Evolutionary conservation across 2,113 vertebrate species (phyloP).

Genomic region (Orientallactaga bullata): DNA sequence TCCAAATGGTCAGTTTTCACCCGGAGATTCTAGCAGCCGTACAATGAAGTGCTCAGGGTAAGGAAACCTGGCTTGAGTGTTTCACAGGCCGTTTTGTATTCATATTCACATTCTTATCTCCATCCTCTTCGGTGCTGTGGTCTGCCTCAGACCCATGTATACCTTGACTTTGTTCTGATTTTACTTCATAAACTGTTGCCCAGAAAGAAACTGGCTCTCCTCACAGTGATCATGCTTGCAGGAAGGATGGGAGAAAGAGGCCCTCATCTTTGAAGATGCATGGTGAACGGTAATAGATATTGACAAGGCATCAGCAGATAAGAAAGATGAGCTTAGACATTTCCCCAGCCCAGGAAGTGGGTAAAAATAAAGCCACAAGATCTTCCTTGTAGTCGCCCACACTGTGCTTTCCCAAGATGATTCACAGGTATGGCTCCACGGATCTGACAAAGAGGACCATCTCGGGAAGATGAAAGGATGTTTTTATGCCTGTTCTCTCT

Average conservation of each 20-base stretch:
- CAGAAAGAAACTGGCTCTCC: neutral
- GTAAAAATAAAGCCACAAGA: constrained; percentile 72
- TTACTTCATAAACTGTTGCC: constrained; percentile 1
- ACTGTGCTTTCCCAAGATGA: constrained; percentile 80
- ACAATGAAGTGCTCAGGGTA: neutral
- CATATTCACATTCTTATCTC: neutral
- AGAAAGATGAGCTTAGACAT: constrained; percentile 72
- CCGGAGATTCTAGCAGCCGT: neutral
- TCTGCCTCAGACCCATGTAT: neutral
- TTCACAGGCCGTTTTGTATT: neutral
- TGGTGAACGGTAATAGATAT: constrained; percentile 65
- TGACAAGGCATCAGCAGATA: constrained; percentile 72
- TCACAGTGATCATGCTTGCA: neutral
- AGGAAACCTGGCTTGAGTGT: neutral
- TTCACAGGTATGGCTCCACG: constrained; percentile 81
- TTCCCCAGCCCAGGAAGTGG: constrained; percentile 79
- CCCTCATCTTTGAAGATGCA: constrained; percentile 63
- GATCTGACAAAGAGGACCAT: constrained; percentile 81
- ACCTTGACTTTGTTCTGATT: constrained; percentile 5
- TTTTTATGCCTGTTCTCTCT: constrained; percentile 73
- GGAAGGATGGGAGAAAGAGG: constrained; percentile 61
- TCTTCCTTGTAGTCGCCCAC: constrained; percentile 72
- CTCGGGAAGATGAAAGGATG: constrained; percentile 84
- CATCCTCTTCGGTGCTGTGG: neutral
- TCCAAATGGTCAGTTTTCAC: neutral